These are phyloP conservation scores for Seira sanloemensis DNA, from an alignment of 2,888 invertebrate species.

Conservation along the genomic window DNA sequence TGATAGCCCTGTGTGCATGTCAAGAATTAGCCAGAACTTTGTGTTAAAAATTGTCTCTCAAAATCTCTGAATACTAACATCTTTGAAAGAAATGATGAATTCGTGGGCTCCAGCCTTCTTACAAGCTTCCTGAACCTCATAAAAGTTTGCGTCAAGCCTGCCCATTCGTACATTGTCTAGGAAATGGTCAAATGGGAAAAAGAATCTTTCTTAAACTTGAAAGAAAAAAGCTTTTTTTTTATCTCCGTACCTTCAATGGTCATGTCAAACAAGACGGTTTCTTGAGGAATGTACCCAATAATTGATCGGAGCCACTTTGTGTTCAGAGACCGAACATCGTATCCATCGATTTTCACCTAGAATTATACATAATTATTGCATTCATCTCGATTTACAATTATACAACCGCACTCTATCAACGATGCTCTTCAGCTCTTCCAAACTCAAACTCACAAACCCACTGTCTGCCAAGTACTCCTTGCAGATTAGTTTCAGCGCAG, in stretches of 20 bases:
- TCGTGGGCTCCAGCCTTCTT: slow-evolving; percentile 63
- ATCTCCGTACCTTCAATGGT: slow-evolving; percentile 52
- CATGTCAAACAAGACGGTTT: slow-evolving; percentile 50
- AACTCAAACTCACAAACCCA: slow-evolving; percentile 52
- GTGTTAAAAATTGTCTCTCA: too few species aligned
- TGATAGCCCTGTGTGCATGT: slow-evolving; percentile 57
- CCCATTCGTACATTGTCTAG: slow-evolving; percentile 56
- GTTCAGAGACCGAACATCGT: slow-evolving; percentile 46
- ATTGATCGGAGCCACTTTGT: slow-evolving; percentile 54
- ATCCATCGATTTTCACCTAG: slow-evolving; percentile 53
- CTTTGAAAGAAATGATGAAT: slow-evolving; percentile 60
- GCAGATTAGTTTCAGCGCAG: slow-evolving; percentile 50
- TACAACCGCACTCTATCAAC: background rate
- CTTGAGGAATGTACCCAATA: slow-evolving; percentile 58
- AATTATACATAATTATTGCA: too few species aligned
- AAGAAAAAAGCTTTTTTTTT: too few species aligned
- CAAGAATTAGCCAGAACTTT: too few species aligned
- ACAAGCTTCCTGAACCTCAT: slow-evolving; percentile 58
- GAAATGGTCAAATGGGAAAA: too few species aligned
- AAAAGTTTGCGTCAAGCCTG: slow-evolving; percentile 52
- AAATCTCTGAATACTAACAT: background rate
- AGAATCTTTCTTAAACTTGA: too few species aligned
- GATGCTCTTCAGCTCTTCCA: background rate
- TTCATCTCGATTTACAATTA: too few species aligned
- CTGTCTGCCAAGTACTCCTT: slow-evolving; percentile 59